phyloP scores from a whole-genome alignment of 2,888 invertebrate genomes.

The Gymnosoma rotundatum region DNA sequence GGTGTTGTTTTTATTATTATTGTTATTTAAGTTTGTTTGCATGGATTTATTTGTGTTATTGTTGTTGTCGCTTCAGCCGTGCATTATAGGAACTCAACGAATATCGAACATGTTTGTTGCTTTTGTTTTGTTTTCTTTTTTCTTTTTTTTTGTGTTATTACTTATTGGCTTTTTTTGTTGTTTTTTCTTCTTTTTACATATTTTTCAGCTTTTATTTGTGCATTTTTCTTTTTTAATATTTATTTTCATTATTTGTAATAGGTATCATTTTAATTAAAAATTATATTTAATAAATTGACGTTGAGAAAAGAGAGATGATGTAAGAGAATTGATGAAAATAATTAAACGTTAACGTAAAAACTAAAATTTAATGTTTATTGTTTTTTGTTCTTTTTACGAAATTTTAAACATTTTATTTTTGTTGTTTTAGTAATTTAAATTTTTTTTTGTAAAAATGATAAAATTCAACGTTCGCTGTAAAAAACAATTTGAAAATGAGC shows the following conservation, averaged over 20 bases:
- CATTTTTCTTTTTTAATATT: constrained; percentile 26
- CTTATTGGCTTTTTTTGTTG: constrained; percentile 50
- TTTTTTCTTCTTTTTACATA: constrained; percentile 29
- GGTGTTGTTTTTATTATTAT: constrained; percentile 25
- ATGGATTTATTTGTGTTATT: constrained; percentile 6
- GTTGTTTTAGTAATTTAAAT: background rate
- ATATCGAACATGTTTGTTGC: constrained; percentile 66
- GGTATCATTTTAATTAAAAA: constrained; percentile 30
- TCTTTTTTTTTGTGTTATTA: constrained; percentile 23
- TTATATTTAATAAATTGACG: constrained; percentile 18
- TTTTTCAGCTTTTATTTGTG: constrained; percentile 50
- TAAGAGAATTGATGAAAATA: constrained; percentile 31
- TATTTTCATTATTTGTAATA: constrained; percentile 15
- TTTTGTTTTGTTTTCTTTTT: constrained; percentile 31
- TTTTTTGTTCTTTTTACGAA: constrained; percentile 23
- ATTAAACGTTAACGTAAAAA: constrained; percentile 34
- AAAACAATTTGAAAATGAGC: background rate
- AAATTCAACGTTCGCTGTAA: constrained; percentile 35
- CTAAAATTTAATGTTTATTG: constrained; percentile 20
- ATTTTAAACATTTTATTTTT: constrained; percentile 28
- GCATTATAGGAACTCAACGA: constrained; percentile 67
- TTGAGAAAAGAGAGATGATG: background rate
- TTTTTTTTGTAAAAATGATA: constrained; percentile 28
- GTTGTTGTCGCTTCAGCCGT: constrained; percentile 55
- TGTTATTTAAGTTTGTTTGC: constrained; percentile 18